phyloP scores from a whole-genome alignment of 2,888 invertebrate genomes.

The Portevinia maculata region DNA sequence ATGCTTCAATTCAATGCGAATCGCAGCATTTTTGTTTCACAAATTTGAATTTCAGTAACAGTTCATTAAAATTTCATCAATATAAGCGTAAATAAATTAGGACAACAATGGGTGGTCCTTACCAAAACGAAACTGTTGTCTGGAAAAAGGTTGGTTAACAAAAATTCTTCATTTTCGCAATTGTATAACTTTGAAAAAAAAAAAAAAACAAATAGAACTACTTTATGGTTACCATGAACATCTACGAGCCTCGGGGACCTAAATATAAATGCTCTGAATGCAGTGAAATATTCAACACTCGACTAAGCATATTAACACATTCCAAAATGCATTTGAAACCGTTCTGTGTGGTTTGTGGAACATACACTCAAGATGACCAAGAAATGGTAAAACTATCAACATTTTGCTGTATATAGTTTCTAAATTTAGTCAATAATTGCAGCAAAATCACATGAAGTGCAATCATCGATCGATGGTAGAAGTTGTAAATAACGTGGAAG shows the following conservation, averaged over 20 bases:
- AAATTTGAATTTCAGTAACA: neutral
- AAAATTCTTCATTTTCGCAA: neutral
- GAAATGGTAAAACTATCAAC: constrained; percentile 45
- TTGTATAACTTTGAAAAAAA: no score
- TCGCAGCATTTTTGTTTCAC: neutral
- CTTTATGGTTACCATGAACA: constrained; percentile 52
- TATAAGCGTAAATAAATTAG: neutral
- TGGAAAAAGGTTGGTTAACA: constrained; percentile 58
- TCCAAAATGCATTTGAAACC: constrained; percentile 66
- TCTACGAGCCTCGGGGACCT: constrained; percentile 66
- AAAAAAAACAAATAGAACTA: constrained; percentile 50
- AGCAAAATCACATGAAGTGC: constrained; percentile 69
- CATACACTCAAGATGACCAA: constrained; percentile 43
- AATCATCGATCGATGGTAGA: constrained; percentile 44
- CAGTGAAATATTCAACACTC: constrained; percentile 57
- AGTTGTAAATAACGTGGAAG: constrained; percentile 22
- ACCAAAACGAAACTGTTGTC: constrained; percentile 22
- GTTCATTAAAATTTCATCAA: neutral
- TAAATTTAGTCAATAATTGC: neutral
- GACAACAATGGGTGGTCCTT: constrained; percentile 12
- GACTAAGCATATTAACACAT: constrained; percentile 65
- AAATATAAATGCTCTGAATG: constrained; percentile 63
- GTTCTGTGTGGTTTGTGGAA: constrained; percentile 62
- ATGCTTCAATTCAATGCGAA: neutral
- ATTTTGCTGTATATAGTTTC: neutral